Percentiles rank a stretch among this genome's conserved stretches.
phyloP scores from a whole-genome alignment of 2,113 vertebrate species.

The Nibea coibor region DNA sequence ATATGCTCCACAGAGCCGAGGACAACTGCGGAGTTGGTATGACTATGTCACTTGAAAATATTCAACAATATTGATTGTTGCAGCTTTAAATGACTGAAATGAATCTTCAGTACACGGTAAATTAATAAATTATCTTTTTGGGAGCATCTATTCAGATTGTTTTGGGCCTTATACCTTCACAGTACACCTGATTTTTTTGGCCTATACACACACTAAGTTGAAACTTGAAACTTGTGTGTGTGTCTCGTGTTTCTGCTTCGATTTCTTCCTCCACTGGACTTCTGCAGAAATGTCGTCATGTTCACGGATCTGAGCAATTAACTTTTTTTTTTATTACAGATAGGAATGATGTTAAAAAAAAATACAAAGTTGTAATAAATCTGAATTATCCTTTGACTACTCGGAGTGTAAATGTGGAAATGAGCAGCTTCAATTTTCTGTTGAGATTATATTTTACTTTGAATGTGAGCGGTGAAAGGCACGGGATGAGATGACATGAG shows the following conservation, averaged over 20 bases:
- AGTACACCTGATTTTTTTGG: background rate
- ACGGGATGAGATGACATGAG: conserved; percentile 66
- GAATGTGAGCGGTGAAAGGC: conserved; percentile 64
- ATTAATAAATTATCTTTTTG: background rate
- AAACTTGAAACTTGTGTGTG: background rate
- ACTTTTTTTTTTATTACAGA: conserved; percentile 41
- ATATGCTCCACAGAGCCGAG: background rate
- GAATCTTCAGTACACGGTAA: background rate
- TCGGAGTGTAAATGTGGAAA: conserved; percentile 50
- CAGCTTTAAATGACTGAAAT: background rate
- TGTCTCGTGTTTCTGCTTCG: background rate
- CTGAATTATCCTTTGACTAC: conserved; percentile 52
- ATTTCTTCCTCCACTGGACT: background rate
- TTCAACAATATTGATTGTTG: background rate
- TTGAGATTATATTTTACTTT: conserved; percentile 68
- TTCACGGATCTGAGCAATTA: conserved; percentile 54
- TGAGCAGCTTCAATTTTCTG: conserved; percentile 63
- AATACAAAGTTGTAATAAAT: conserved; percentile 62
- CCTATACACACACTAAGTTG: background rate
- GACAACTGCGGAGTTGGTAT: background rate
- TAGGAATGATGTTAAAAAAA: conserved; percentile 55
- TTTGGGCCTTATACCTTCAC: too few relatives aligned
- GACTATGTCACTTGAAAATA: too few relatives aligned
- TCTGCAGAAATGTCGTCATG: conserved; percentile 15
- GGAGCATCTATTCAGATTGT: background rate